Percentiles rank a stretch among this genome's conserved stretches.
Conservation (phyloP, 2,797 vertebrate species). For the Esox lucius region DNA sequence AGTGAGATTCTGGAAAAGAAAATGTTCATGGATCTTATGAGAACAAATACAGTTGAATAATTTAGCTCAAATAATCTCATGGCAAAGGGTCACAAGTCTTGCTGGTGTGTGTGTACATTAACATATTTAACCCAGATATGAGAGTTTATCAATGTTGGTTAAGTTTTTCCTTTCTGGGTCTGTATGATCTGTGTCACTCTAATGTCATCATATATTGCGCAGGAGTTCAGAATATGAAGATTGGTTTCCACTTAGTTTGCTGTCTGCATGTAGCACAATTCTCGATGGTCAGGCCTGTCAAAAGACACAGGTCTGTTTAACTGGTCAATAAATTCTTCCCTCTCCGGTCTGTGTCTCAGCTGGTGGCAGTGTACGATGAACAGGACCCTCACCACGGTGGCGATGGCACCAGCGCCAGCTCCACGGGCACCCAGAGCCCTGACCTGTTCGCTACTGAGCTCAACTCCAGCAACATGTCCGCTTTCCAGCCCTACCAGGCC, state of each 20-base stretch:
- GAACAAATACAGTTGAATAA: too few relatives aligned
- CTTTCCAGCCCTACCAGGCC: constrained; percentile 89
- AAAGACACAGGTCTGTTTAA: not conserved
- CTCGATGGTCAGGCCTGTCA: too few relatives aligned
- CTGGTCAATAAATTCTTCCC: not conserved
- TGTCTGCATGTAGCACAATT: not conserved
- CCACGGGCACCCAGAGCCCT: constrained; percentile 93
- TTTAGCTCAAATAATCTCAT: too few relatives aligned
- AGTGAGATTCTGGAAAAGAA: constrained; percentile 17
- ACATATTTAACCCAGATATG: too few relatives aligned
- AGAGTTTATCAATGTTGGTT: too few relatives aligned
- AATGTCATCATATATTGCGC: too few relatives aligned
- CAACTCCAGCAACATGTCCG: constrained; percentile 57
- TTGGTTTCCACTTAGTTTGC: not conserved
- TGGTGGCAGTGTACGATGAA: constrained; percentile 93
- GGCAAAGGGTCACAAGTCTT: too few relatives aligned
- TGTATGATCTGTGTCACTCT: too few relatives aligned
- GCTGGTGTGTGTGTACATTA: too few relatives aligned
- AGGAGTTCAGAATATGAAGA: too few relatives aligned
- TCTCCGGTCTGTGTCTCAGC: constrained; percentile 68
- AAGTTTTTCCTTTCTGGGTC: too few relatives aligned
- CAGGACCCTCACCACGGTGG: constrained; percentile 97
- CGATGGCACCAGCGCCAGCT: constrained; percentile 95
- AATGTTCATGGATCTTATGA: constrained; percentile 42
- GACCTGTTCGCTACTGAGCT: constrained; percentile 78